Percentiles rank a stretch among this genome's conserved stretches.
These are phyloP conservation scores for Pseudomyrmex gracilis DNA, from an alignment of 1,140 invertebrate genomes.

Conservation along the genomic window DNA sequence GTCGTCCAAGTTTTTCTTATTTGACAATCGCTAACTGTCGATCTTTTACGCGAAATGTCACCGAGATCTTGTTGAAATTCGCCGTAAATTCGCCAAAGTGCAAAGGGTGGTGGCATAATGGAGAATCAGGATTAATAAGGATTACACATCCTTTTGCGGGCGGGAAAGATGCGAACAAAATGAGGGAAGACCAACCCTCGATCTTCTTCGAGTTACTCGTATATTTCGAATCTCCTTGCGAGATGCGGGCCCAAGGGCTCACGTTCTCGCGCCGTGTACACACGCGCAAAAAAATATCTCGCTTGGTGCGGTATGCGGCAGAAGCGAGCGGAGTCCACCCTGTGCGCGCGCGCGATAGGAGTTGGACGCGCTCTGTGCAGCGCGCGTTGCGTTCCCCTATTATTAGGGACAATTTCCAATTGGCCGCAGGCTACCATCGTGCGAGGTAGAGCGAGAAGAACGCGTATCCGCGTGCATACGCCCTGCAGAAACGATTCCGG, in stretches of 20 bases:
- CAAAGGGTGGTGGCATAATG: too few relatives aligned
- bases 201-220: slow-evolving; percentile 34
- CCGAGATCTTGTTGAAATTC: not conserved
- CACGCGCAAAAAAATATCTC: slow-evolving; percentile 56
- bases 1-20: not conserved
- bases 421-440: slow-evolving; percentile 78
- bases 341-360: slow-evolving; percentile 74
- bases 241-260: not conserved
- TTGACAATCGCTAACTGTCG: not conserved
- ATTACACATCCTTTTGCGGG: too few relatives aligned
- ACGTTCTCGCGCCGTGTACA: slow-evolving; percentile 1
- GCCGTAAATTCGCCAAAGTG: too few relatives aligned
- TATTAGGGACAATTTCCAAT: slow-evolving; percentile 86
- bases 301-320: slow-evolving; percentile 66
- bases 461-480: slow-evolving; percentile 28
- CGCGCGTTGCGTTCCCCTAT: slow-evolving; percentile 79
- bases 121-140: too few relatives aligned
- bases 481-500: slow-evolving; percentile 54
- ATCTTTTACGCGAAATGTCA: not conserved
- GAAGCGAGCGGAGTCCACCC: slow-evolving; percentile 69
- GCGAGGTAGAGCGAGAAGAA: slow-evolving; percentile 37
- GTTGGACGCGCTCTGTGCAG: slow-evolving; percentile 73
- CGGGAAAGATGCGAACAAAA: too few relatives aligned
- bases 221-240: slow-evolving; percentile 24
- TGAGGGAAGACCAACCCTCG: not conserved